Evolutionary conservation across 2,113 vertebrate genomes (phyloP).

Genomic region (Scophthalmus maximus): DNA sequence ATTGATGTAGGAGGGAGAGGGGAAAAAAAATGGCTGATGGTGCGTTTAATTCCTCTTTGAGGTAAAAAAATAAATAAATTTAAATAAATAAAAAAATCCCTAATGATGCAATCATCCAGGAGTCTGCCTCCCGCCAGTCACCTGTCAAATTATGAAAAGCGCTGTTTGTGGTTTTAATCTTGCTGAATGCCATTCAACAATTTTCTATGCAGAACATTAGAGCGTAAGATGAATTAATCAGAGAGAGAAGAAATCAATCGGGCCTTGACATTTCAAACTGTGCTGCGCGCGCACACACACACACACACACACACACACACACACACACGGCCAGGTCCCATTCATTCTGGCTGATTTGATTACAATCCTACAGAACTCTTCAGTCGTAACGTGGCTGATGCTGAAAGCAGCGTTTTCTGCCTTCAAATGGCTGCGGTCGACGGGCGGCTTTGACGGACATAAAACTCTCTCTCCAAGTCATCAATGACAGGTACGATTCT

Average conservation of each 20-base stretch:
- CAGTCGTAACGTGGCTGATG: neutral
- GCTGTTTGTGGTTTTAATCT: conserved; percentile 80
- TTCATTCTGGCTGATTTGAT: conserved; percentile 57
- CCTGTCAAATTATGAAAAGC: conserved; percentile 82
- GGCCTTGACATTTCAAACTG: conserved; percentile 77
- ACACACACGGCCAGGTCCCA: neutral
- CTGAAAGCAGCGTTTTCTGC: neutral
- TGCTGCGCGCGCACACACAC: conserved; percentile 25
- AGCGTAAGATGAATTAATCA: conserved; percentile 83
- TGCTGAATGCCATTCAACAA: conserved; percentile 76
- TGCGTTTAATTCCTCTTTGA: conserved; percentile 53
- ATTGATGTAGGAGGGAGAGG: neutral
- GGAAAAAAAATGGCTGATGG: conserved; percentile 40
- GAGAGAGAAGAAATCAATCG: conserved; percentile 81
- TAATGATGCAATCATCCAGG: conserved; percentile 77
- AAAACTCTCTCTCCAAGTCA: neutral
- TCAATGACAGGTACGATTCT: neutral
- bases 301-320: conserved; percentile 25
- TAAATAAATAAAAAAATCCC: too few relatives aligned
- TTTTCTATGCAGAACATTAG: conserved; percentile 76
- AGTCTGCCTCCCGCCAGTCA: conserved; percentile 78
- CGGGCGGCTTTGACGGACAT: neutral
- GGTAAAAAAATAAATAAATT: too few relatives aligned
- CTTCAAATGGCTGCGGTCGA: neutral
- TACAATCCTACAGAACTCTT: conserved; percentile 39